Evolutionary conservation across 2,113 vertebrate genomes (phyloP).

Genomic region (Hemichromis elongatus): DNA sequence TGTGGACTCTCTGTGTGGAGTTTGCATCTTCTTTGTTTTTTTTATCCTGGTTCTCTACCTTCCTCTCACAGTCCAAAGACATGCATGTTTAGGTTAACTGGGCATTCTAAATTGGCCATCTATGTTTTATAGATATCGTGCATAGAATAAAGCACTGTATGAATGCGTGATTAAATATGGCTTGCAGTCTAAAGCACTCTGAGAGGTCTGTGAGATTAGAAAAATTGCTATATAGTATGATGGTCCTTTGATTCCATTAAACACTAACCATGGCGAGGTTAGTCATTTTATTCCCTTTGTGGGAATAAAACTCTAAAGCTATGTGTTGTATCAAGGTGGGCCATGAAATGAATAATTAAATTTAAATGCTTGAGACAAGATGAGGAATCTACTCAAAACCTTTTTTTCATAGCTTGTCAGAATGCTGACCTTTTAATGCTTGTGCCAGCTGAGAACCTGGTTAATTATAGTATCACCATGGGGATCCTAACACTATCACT

Average conservation of each 20-base stretch:
- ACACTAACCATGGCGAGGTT: not conserved
- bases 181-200: not conserved
- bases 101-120: not conserved
- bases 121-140: not conserved
- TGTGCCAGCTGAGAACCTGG: not conserved
- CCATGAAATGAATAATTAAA: constrained; percentile 15
- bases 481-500: constrained; percentile 14
- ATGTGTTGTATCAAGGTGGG: not conserved
- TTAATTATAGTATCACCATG: constrained; percentile 38
- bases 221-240: not conserved
- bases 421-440: constrained; percentile 30
- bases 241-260: not conserved
- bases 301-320: not conserved
- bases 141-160: not conserved
- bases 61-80: not conserved
- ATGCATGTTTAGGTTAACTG: not conserved
- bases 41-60: not conserved
- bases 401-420: not conserved
- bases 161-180: not conserved
- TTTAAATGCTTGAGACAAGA: not conserved
- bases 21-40: not conserved
- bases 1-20: not conserved
- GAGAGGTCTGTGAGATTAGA: not conserved
- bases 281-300: not conserved
- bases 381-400: not conserved